Percentiles rank a stretch among this genome's conserved stretches.
Evolutionary conservation across 2,888 invertebrate species (phyloP).

Genomic region (Orthosia gothica): DNA sequence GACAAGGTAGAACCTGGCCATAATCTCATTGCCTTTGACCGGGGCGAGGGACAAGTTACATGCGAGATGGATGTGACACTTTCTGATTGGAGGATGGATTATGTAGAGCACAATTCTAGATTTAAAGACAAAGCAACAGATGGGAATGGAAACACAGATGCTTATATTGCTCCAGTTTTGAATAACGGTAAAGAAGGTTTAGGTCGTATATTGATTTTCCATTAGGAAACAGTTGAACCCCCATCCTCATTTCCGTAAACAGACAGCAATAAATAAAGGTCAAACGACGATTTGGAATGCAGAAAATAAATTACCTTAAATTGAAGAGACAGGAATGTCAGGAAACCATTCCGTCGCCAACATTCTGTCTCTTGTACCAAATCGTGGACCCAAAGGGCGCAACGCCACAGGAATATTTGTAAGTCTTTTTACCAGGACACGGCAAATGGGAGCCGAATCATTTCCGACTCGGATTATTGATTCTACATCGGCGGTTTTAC

Average conservation of each 20-base stretch:
- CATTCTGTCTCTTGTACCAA: constrained; percentile 46
- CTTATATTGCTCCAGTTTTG: not conserved
- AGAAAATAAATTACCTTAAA: constrained; percentile 38
- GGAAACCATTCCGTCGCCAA: constrained; percentile 26
- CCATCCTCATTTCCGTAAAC: constrained; percentile 33
- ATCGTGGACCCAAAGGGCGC: constrained; percentile 44
- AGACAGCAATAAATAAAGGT: constrained; percentile 40
- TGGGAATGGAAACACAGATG: not conserved
- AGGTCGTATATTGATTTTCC: constrained; percentile 27
- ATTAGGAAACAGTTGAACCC: constrained; percentile 1
- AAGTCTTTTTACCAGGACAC: constrained; percentile 55
- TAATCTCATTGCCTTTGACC: constrained; percentile 71
- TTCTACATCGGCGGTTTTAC: constrained; percentile 62
- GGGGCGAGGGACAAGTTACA: constrained; percentile 40
- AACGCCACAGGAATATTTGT: constrained; percentile 59
- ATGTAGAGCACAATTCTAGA: not conserved
- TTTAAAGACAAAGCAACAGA: not conserved
- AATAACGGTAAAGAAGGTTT: not conserved
- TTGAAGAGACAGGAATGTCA: constrained; percentile 12
- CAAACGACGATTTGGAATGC: constrained; percentile 10
- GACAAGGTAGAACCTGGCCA: constrained; percentile 68
- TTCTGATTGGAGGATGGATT: constrained; percentile 26
- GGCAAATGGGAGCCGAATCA: constrained; percentile 60
- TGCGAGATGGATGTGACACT: constrained; percentile 38
- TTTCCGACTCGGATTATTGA: constrained; percentile 68